A percentile compares a stretch with the other conserved stretches of the same genome.
phyloP scores from a whole-genome alignment of 2,113 vertebrate genomes.

The Saccopteryx leptura region DNA sequence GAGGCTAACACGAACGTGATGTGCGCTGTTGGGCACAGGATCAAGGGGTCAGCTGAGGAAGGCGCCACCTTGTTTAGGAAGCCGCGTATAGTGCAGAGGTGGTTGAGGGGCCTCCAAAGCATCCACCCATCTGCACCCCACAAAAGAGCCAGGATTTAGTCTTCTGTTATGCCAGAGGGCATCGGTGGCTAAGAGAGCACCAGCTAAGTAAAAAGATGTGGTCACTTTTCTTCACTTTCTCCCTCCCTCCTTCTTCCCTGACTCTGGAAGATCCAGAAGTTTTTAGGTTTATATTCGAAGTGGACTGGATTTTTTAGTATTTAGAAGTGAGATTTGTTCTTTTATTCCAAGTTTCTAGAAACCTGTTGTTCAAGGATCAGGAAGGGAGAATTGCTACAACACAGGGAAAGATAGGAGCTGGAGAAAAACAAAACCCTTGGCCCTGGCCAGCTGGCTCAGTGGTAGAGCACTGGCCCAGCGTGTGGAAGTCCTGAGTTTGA shows the following conservation, averaged over 20 bases:
- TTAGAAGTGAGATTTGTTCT: conserved; percentile 18
- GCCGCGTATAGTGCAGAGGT: not conserved
- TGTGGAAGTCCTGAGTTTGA: too few species aligned
- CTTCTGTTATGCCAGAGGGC: not conserved
- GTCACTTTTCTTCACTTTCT: not conserved
- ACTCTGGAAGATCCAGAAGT: not conserved
- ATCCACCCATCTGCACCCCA: not conserved
- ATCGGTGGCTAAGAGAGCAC: not conserved
- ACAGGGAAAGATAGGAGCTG: not conserved
- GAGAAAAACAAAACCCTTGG: not conserved
- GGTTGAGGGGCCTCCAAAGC: not conserved
- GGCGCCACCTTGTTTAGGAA: not conserved
- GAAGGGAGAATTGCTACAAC: not conserved
- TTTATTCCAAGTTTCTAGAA: not conserved
- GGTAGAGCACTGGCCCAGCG: too few species aligned
- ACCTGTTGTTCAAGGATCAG: not conserved
- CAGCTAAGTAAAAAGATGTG: not conserved
- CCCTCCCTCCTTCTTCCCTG: not conserved
- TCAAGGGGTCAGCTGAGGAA: too few species aligned
- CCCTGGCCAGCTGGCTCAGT: too few species aligned
- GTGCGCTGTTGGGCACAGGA: not conserved
- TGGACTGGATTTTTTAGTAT: not conserved
- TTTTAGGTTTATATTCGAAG: not conserved
- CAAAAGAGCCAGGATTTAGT: not conserved
- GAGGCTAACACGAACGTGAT: not conserved